Base-by-base conservation (phyloP, 2,888 invertebrate species). In the Hyposoter didymator region DNA sequence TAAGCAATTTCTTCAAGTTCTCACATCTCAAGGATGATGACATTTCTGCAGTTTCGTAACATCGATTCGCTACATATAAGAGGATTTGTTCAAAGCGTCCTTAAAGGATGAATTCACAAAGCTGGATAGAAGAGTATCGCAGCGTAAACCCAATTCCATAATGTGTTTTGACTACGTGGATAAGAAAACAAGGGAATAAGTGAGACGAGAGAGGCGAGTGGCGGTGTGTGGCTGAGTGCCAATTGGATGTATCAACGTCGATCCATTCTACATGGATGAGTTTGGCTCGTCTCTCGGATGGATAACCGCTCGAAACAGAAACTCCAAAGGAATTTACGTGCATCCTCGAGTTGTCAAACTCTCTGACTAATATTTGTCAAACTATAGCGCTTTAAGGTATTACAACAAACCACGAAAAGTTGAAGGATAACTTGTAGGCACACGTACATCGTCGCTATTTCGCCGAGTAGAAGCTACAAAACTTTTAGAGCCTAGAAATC, bases 181-280 rank as follows among this genome's bases (percentile, higher is more conserved):
- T 39, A 43, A 75, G 78, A 69, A 39, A 80, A 69, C 49, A 66
- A 79, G 78, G 19, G 43, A 55, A 55, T 52, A 64, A 45, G 12
- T 69, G 28, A 78, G 80, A 82, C 78, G 66, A 66, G 35, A 66
- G 35, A 64, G 52, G 28, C 49, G 5, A n/a, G 59, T 12, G 59
- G 59, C 4, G 59, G 55, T 4, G 74, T 84, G 88, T 90, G 91
- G 91, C 90, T 73, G 47, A 52, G 82, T 89, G 91, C 91, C 91
- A 91, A 91, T 91, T 89, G 88, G 85, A 88, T 86, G 73, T 84
- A 88, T 88, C 88, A 88, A 87, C 84, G 85, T 88, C 87, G 86
- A 74, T 75, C 59, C 69, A 66, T 84, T 69, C 62, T 14, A 64
- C 78, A 35, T 64, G 17, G 59, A 67, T 79, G 79, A 84, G 55